Conservation (phyloP, 2,113 vertebrate species). For the Paraplagusia blochii region DNA sequence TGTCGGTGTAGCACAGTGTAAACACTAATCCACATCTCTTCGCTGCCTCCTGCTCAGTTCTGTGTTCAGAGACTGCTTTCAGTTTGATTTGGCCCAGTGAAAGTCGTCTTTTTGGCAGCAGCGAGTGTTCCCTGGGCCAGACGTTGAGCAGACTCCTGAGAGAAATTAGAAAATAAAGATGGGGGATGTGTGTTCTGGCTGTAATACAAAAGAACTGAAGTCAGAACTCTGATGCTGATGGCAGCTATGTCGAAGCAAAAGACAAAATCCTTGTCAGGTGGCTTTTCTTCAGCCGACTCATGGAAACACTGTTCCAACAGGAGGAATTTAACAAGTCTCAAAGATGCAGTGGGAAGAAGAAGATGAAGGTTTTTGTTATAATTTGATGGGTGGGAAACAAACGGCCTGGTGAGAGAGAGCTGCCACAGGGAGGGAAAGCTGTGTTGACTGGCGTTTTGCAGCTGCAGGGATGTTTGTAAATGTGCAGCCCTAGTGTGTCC, state of each 20-base stretch:
- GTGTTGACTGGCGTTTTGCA: conserved; percentile 14
- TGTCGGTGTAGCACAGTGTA: neutral
- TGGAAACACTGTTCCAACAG: conserved; percentile 16
- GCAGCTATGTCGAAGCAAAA: conserved; percentile 28
- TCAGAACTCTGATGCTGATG: conserved; percentile 1
- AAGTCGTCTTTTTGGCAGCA: conserved; percentile 1
- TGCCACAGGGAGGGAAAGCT: conserved; percentile 19
- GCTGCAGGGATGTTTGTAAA: conserved; percentile 29
- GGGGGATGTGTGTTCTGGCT: conserved; percentile 6
- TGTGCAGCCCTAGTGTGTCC: neutral
- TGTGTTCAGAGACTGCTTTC: neutral
- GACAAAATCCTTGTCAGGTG: conserved; percentile 31
- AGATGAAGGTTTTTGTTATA: conserved; percentile 1
- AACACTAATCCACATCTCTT: neutral
- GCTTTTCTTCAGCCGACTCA: conserved; percentile 13
- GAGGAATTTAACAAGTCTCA: too few species aligned
- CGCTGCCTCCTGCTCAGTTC: neutral
- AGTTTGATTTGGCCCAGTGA: conserved; percentile 3
- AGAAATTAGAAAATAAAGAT: conserved; percentile 21
- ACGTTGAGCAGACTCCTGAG: neutral
- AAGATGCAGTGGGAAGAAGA: conserved; percentile 19
- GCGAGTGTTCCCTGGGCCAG: neutral
- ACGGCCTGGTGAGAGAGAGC: conserved; percentile 12
- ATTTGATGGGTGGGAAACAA: conserved; percentile 26
- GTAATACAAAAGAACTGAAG: conserved; percentile 4